These are phyloP conservation scores for Liodrosophila aerea DNA, from an alignment of 2,888 invertebrate genomes.

Conservation along the genomic window DNA sequence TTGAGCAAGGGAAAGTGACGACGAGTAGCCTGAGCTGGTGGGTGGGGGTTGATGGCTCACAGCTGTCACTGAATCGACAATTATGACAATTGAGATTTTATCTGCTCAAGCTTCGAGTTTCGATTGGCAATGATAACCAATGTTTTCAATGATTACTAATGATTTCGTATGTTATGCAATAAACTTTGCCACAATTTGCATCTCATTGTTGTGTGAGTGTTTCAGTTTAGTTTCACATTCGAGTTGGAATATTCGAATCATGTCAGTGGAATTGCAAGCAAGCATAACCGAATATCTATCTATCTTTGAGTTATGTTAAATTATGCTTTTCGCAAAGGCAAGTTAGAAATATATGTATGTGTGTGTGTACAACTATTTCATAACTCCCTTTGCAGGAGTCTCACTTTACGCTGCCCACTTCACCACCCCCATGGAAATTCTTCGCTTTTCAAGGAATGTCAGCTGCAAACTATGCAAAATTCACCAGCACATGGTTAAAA, in stretches of 20 bases:
- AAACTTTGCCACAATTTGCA: conserved; percentile 29
- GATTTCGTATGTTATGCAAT: conserved; percentile 24
- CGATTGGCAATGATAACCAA: conserved; percentile 30
- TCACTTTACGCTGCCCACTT: not conserved
- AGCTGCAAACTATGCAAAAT: conserved; percentile 47
- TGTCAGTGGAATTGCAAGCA: too few relatives aligned
- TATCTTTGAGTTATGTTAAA: not conserved
- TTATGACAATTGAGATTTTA: conserved; percentile 51
- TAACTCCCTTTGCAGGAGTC: too few relatives aligned
- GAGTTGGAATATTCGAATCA: conserved; percentile 6
- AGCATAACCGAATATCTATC: too few relatives aligned
- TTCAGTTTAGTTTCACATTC: not conserved
- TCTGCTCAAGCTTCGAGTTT: conserved; percentile 25
- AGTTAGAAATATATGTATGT: too few relatives aligned
- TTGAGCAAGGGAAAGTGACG: too few relatives aligned
- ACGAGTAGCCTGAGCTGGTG: not conserved
- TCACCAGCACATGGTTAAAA: conserved; percentile 50
- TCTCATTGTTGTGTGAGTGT: too few relatives aligned
- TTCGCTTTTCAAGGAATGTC: conserved; percentile 19
- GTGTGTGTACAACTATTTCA: not conserved
- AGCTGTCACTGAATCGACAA: conserved; percentile 50
- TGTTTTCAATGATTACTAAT: conserved; percentile 42
- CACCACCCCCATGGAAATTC: not conserved
- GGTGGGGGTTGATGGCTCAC: conserved; percentile 1
- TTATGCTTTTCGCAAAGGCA: not conserved